These are phyloP conservation scores for Melanogrammus aeglefinus DNA, from an alignment of 2,797 vertebrate genomes.

Conservation along the genomic window DNA sequence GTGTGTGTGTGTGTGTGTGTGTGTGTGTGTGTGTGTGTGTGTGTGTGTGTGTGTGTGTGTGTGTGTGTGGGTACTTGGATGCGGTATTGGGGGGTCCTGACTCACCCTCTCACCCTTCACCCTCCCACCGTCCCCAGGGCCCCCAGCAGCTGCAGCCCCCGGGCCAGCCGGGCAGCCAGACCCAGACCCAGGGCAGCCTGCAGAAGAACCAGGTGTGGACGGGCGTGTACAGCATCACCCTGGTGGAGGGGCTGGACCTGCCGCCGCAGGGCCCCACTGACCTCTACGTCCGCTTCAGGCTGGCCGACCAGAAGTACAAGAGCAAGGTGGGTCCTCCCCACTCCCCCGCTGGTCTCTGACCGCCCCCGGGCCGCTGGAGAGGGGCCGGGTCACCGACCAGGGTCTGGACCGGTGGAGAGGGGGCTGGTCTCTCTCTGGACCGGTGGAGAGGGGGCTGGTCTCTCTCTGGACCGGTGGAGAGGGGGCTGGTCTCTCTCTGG, in stretches of 20 bases:
- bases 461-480: too few species aligned
- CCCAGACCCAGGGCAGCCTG: conserved; percentile 65
- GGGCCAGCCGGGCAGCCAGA: conserved; percentile 34
- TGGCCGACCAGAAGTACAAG: conserved; percentile 91
- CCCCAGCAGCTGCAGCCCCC: conserved; percentile 8
- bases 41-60: too few species aligned
- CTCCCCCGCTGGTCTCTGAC: too few species aligned
- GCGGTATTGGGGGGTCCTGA: conserved; percentile 26
- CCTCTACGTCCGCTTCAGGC: conserved; percentile 85
- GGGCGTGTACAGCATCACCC: conserved; percentile 79
- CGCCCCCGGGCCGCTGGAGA: too few species aligned
- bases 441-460: too few species aligned
- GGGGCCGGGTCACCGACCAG: too few species aligned
- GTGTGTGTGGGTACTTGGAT: too few species aligned
- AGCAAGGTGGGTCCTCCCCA: conserved; percentile 81
- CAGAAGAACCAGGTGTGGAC: conserved; percentile 85
- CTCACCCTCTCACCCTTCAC: background rate
- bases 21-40: too few species aligned
- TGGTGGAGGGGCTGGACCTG: conserved; percentile 88
- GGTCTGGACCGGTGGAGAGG: too few species aligned
- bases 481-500: too few species aligned
- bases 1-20: too few species aligned
- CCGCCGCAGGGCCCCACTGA: conserved; percentile 77
- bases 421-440: too few species aligned
- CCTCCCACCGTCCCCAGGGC: conserved; percentile 10